Evolutionary conservation across 2,113 vertebrate species (phyloP).

Genomic region (Siniperca chuatsi): DNA sequence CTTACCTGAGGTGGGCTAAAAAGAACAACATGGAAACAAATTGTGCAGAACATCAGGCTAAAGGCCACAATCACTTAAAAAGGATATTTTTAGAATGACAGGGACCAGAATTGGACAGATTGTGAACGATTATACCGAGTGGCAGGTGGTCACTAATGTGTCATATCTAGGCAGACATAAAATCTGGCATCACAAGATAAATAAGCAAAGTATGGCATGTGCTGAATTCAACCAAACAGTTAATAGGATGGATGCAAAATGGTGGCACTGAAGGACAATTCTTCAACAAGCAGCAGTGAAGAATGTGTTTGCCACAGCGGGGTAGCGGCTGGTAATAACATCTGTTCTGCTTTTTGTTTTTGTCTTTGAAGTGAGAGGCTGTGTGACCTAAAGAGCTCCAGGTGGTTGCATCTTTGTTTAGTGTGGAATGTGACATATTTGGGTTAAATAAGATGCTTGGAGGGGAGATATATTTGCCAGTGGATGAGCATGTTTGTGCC

Average conservation of each 20-base stretch:
- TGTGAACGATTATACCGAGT: constrained; percentile 52
- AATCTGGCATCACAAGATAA: constrained; percentile 30
- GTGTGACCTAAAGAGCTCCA: constrained; percentile 37
- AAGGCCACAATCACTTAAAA: constrained; percentile 35
- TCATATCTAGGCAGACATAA: constrained; percentile 45
- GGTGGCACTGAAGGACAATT: background rate
- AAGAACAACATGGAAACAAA: constrained; percentile 31
- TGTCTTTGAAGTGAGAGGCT: constrained; percentile 23
- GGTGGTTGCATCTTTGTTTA: constrained; percentile 47
- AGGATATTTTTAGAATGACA: constrained; percentile 45
- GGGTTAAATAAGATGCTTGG: constrained; percentile 50
- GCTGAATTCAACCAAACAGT: constrained; percentile 25
- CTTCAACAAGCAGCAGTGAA: constrained; percentile 28
- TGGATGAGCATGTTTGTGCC: constrained; percentile 13
- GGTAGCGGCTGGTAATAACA: background rate
- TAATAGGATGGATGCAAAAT: constrained; percentile 13
- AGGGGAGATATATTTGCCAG: constrained; percentile 27
- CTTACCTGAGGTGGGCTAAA: constrained; percentile 20
- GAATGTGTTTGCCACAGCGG: constrained; percentile 32
- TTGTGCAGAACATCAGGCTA: constrained; percentile 34
- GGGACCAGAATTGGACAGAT: constrained; percentile 37
- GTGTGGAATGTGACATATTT: constrained; percentile 63
- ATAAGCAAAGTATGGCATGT: constrained; percentile 17
- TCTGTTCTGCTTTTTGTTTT: constrained; percentile 23
- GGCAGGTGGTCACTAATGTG: constrained; percentile 55